phyloP scores from a whole-genome alignment of 2,797 vertebrate species.

The Notolepis coatsorum region DNA sequence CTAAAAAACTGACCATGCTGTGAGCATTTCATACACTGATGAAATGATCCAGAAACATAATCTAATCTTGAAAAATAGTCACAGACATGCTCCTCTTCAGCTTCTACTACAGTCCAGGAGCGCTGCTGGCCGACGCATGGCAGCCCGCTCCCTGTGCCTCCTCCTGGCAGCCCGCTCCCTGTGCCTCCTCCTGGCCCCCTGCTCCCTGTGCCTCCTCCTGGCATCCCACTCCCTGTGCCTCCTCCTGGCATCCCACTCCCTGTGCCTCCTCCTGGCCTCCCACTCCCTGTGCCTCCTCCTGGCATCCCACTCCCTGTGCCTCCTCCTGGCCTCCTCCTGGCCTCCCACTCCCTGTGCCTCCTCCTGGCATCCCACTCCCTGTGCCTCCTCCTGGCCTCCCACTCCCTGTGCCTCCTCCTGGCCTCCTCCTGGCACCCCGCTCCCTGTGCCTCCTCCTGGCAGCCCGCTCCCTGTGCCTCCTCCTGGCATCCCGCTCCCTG shows the following conservation, averaged over 20 bases:
- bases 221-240: too few relatives aligned
- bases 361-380: neutral
- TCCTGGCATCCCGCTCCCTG: neutral
- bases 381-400: too few relatives aligned
- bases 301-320: neutral
- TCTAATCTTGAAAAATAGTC: too few relatives aligned
- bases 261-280: neutral
- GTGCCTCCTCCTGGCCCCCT: too few relatives aligned
- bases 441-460: neutral
- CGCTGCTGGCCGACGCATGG: too few relatives aligned
- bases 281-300: too few relatives aligned
- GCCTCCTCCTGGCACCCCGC: neutral
- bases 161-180: neutral
- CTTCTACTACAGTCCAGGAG: too few relatives aligned
- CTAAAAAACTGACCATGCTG: neutral
- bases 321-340: neutral
- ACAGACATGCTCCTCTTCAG: neutral
- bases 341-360: neutral
- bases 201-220: too few relatives aligned
- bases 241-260: neutral
- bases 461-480: too few relatives aligned
- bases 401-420: neutral
- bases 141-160: neutral
- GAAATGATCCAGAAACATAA: neutral
- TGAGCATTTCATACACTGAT: neutral